Percentiles rank a stretch among this genome's conserved stretches.
Conservation (phyloP, 2,113 vertebrate genomes). For the Spheniscus mendiculus region DNA sequence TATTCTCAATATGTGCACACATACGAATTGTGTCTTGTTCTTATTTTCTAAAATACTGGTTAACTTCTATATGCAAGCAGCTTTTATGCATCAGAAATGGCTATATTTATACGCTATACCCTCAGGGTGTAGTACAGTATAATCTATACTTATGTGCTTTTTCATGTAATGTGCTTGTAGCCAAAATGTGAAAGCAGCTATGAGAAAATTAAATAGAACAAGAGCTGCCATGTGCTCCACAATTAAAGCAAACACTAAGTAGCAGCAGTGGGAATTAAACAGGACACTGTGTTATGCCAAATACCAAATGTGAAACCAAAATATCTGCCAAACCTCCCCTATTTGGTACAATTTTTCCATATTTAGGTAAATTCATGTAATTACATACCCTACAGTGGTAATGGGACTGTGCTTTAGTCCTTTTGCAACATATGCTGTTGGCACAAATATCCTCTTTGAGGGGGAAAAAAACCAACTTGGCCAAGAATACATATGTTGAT, state of each 20-base stretch:
- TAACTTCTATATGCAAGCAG: slow-evolving; percentile 21
- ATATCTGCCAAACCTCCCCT: slow-evolving; percentile 82
- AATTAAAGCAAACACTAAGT: slow-evolving; percentile 87
- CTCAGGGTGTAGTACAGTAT: slow-evolving; percentile 63
- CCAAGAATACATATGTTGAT: slow-evolving; percentile 56
- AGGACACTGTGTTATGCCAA: slow-evolving; percentile 77
- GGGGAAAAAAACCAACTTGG: slow-evolving; percentile 8
- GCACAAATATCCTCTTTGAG: slow-evolving; percentile 57
- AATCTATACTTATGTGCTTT: slow-evolving; percentile 70
- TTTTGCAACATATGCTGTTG: slow-evolving; percentile 68
- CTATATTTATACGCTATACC: slow-evolving; percentile 68
- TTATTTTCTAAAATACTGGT: slow-evolving; percentile 30
- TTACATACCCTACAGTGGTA: slow-evolving; percentile 77
- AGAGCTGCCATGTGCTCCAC: slow-evolving; percentile 80
- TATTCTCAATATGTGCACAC: neutral
- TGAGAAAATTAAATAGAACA: slow-evolving; percentile 77
- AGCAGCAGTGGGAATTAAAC: slow-evolving; percentile 87
- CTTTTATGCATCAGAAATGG: slow-evolving; percentile 67
- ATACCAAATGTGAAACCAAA: slow-evolving; percentile 84
- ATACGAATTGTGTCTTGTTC: slow-evolving; percentile 31
- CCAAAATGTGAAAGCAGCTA: slow-evolving; percentile 62
- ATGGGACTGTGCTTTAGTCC: slow-evolving; percentile 55
- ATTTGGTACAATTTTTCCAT: slow-evolving; percentile 84
- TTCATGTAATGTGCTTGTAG: slow-evolving; percentile 55
- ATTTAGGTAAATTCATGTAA: slow-evolving; percentile 80